A percentile compares a stretch with the other conserved stretches of the same genome.
Evolutionary conservation across 2,888 invertebrate species (phyloP).

Genomic region (Leptothorax acervorum): DNA sequence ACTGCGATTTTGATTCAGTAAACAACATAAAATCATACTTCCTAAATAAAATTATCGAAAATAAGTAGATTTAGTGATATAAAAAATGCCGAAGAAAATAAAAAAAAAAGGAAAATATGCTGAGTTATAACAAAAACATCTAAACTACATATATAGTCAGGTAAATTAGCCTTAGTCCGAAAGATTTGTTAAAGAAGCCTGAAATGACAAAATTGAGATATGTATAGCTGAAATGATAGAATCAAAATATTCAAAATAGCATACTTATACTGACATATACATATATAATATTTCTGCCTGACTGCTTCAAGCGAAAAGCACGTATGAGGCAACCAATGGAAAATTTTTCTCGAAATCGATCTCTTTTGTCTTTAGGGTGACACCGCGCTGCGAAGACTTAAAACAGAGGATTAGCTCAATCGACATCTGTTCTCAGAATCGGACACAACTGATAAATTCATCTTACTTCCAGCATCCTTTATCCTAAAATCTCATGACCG

Average conservation of each 20-base stretch:
- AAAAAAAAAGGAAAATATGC: no score
- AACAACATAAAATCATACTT: no score
- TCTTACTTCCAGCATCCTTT: not conserved
- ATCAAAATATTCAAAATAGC: not conserved
- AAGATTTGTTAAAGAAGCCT: constrained; percentile 3
- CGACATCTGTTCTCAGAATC: not conserved
- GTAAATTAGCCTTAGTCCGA: not conserved
- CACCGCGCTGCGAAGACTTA: constrained; percentile 43
- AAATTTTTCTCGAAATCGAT: not conserved
- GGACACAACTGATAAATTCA: not conserved
- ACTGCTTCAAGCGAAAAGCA: not conserved
- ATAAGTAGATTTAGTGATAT: no score
- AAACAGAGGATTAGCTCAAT: not conserved
- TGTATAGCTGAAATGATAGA: no score
- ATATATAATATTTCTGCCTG: no score
- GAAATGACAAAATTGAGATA: not conserved
- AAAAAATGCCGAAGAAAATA: no score
- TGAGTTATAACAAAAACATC: not conserved
- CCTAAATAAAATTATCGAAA: no score
- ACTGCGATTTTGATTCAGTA: no score
- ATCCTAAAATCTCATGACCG: no score
- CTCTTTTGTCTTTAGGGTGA: constrained; percentile 58
- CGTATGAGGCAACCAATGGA: no score
- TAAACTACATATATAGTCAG: not conserved
- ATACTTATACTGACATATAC: not conserved